Evolutionary conservation across 2,797 vertebrate species (phyloP).

Genomic region (Cryptoblepharus egeriae): DNA sequence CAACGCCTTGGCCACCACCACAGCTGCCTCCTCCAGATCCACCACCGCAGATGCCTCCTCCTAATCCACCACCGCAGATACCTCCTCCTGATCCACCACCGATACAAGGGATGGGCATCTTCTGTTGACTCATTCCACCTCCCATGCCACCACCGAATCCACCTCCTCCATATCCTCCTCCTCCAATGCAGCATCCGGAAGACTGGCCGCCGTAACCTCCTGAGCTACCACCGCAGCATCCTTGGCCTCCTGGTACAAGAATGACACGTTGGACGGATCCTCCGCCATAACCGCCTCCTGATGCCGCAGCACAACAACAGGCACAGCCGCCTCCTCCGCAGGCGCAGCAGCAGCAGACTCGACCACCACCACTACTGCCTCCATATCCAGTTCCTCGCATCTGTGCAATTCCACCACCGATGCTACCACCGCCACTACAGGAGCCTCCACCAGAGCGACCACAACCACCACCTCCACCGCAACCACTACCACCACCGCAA

Average conservation of each 20-base stretch:
- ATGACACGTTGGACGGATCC: neutral
- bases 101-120: too few species aligned
- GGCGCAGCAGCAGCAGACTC: neutral
- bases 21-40: neutral
- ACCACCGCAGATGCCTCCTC: neutral
- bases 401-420: neutral
- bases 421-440: neutral
- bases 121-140: too few species aligned
- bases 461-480: neutral
- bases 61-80: too few species aligned
- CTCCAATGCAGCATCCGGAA: accelerated
- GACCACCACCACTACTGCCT: neutral
- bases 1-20: neutral
- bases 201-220: accelerated
- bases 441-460: too few species aligned
- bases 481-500: neutral
- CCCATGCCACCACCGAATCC: neutral
- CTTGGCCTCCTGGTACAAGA: neutral
- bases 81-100: accelerated
- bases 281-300: neutral
- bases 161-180: too few species aligned
- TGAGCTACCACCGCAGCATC: neutral
- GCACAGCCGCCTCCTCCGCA: neutral
- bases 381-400: neutral
- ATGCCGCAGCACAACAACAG: neutral